Conservation (phyloP, 2,888 invertebrate species). For the Eueremaeus valkanovi region DNA sequence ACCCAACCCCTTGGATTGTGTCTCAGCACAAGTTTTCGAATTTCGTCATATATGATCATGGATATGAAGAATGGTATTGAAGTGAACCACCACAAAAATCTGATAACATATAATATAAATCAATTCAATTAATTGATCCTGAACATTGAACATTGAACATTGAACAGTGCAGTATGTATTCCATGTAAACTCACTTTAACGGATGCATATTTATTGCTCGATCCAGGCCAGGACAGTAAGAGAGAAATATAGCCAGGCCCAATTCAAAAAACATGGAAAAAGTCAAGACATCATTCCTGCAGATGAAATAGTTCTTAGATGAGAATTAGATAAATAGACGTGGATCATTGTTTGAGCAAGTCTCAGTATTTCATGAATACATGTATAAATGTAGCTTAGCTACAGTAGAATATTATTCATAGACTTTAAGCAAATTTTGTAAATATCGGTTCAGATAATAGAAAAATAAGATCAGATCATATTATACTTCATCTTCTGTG, state of each 20-base stretch:
- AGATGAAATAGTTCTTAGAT: neutral
- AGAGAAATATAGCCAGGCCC: constrained; percentile 35
- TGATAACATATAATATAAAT: no score
- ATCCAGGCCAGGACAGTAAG: constrained; percentile 38
- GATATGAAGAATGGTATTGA: constrained; percentile 95
- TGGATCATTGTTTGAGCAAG: constrained; percentile 19
- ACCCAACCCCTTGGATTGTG: constrained; percentile 98
- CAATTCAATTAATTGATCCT: neutral
- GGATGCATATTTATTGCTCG: constrained; percentile 41
- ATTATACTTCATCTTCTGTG: constrained; percentile 55
- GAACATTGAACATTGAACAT: neutral
- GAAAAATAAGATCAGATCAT: neutral
- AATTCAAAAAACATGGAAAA: constrained; percentile 32
- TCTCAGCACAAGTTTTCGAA: constrained; percentile 91
- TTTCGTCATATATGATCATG: constrained; percentile 98
- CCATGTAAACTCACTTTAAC: constrained; percentile 38
- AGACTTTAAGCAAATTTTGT: neutral
- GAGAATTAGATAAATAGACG: no score
- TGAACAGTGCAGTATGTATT: no score
- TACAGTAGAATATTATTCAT: constrained; percentile 21
- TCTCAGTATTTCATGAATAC: no score
- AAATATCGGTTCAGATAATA: neutral
- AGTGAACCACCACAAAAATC: constrained; percentile 98
- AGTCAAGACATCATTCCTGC: constrained; percentile 38
- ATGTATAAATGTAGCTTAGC: no score